Evolutionary conservation across 1,140 invertebrate species (phyloP), one percentile per base, ranked within the genome.

Genomic region (Leptopilina clavipes): DNA sequence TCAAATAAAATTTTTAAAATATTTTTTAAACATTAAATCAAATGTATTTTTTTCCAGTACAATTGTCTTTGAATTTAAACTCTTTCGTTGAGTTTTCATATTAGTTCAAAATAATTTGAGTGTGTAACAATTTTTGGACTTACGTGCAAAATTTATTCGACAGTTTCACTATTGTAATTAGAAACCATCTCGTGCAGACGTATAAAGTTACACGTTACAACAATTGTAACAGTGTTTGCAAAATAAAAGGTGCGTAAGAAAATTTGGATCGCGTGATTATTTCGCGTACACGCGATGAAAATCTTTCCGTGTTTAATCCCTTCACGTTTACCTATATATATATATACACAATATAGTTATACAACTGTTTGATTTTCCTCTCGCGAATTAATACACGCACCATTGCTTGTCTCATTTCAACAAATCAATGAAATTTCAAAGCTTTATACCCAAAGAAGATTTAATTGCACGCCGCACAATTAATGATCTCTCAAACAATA

Each of bases 221-320:
- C 22, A 14, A 59, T 25, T n/a, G 22, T 7, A 65, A 31, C 59
- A 65, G 14, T 31, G 22, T 14, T 31, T 31, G 56, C 12, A 14
- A 31, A 18, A 31, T 2, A 31, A 12, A 6, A 65, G 59, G 25
- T 22, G 59, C 59, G 59, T 65, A 65, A 65, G 59, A 65, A 65
- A 65, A 65, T 65, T 22, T 65, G 22, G 22, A 65, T 65, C 59
- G 59, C 59, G 59, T 65, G 59, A 37, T 14, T 5, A 65, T 65
- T 31, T 65, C 25, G 7, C 11, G 12, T 65, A 65, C 59, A 65
- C 59, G 59, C 59, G 59, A 59, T 9, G n/a, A 31, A 5, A 31
- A n/a, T 65, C 22, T 37, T 65, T 65, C 22, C 10, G 19, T 65
- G 22, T 65, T 22, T 22, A 31, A 22, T 65, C 25, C 12, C 22